phyloP scores from a whole-genome alignment of 2,797 vertebrate species.

The Spinibarbus caldwelli region DNA sequence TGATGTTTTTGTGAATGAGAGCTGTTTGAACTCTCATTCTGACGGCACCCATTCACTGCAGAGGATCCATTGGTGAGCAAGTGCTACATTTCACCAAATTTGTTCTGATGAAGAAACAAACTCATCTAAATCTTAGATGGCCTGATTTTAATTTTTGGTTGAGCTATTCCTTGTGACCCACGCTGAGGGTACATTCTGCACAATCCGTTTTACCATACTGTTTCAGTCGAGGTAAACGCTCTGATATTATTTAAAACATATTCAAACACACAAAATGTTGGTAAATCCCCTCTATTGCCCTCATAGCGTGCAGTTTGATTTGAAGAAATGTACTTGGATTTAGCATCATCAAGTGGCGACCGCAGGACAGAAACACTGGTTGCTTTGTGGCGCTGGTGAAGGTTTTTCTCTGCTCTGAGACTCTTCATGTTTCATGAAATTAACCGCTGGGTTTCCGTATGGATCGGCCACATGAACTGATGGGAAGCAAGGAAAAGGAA shows the following conservation, averaged over 20 bases:
- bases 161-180: not conserved
- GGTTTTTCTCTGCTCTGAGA: constrained; percentile 9
- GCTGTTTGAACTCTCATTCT: not conserved
- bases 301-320: not conserved
- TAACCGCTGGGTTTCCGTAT: constrained; percentile 14
- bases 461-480: constrained; percentile 19
- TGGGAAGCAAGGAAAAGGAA: constrained; percentile 16
- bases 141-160: not conserved
- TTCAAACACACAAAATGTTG: not conserved
- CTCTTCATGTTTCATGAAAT: constrained; percentile 20
- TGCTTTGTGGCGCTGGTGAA: constrained; percentile 43
- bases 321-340: constrained; percentile 15
- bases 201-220: not conserved
- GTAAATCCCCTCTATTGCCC: constrained; percentile 12
- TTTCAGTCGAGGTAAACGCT: not conserved
- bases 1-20: no score
- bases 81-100: not conserved
- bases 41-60: not conserved
- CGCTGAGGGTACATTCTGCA: not conserved
- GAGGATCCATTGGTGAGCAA: not conserved
- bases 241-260: not conserved
- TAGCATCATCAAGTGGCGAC: not conserved
- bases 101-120: not conserved
- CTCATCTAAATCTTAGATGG: no score
- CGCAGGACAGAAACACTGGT: constrained; percentile 7